Percentiles rank a stretch among this genome's conserved stretches.
Evolutionary conservation across 2,888 invertebrate genomes (phyloP).

Genomic region (Pseudococcus longispinus): DNA sequence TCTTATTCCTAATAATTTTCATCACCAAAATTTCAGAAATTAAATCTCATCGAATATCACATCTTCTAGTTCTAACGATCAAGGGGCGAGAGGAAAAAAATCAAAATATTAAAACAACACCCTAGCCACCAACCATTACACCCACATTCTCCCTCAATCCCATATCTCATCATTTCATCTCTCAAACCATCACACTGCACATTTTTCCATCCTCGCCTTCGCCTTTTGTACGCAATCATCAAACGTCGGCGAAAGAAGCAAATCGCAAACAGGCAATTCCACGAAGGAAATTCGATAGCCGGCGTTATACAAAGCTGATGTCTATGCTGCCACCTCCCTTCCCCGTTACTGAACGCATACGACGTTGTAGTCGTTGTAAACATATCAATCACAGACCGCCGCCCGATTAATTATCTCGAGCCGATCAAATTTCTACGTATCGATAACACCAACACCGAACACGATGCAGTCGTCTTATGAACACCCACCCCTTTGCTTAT

Average conservation of each 20-base stretch:
- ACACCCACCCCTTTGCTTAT: background rate
- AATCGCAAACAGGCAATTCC: background rate
- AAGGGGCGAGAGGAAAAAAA: background rate
- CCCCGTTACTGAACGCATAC: background rate
- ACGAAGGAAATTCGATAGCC: background rate
- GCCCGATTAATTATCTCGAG: slow-evolving; percentile 22
- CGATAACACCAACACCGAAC: background rate
- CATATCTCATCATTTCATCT: too few relatives aligned
- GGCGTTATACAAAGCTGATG: background rate
- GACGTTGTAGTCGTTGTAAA: background rate
- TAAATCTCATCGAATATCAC: too few relatives aligned
- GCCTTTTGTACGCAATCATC: background rate
- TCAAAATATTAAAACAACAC: background rate
- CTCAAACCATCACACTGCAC: background rate
- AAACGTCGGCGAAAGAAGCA: background rate
- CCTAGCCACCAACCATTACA: background rate
- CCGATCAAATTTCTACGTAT: background rate
- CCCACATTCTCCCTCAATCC: background rate
- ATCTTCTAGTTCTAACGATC: too few relatives aligned
- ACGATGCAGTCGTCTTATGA: background rate
- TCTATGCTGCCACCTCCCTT: background rate
- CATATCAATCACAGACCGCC: slow-evolving; percentile 4
- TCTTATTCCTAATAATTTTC: too few relatives aligned
- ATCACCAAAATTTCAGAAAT: too few relatives aligned
- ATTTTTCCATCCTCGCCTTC: background rate